Percentiles rank a stretch among this genome's conserved stretches.
Conservation (phyloP, 1,140 invertebrate species). For the Fopius arisanus region DNA sequence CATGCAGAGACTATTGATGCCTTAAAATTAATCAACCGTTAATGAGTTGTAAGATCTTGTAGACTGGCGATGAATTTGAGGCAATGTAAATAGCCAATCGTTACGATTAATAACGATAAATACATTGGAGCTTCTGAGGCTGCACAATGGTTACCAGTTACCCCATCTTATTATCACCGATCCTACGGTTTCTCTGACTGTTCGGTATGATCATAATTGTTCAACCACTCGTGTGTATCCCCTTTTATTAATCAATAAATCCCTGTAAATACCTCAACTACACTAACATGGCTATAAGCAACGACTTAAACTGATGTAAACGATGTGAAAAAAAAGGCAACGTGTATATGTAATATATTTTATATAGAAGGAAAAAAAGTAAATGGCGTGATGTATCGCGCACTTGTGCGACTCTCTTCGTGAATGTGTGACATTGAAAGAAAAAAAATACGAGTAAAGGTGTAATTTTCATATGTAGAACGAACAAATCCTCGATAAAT, state of each 20-base stretch:
- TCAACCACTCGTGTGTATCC: neutral
- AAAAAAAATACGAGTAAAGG: neutral
- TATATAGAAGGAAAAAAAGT: neutral
- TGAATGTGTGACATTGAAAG: neutral
- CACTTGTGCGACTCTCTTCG: neutral
- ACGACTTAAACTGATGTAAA: neutral
- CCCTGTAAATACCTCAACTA: neutral
- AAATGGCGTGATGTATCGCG: neutral
- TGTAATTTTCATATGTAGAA: conserved; percentile 17
- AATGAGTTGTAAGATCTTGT: conserved; percentile 4
- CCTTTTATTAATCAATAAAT: neutral
- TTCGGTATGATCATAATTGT: neutral
- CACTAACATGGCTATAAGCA: conserved; percentile 6
- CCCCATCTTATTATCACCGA: neutral
- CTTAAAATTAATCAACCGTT: conserved; percentile 45
- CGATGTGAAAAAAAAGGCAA: neutral
- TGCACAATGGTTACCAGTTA: neutral
- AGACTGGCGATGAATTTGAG: conserved; percentile 18
- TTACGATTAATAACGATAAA: neutral
- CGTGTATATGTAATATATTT: conserved; percentile 11
- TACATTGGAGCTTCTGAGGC: neutral
- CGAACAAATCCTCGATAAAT: conserved; percentile 8
- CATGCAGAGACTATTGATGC: conserved; percentile 40
- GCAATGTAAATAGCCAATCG: conserved; percentile 26
- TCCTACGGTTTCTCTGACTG: neutral